Base-by-base conservation (phyloP, 2,888 invertebrate genomes). In the Craniophora ligustri region DNA sequence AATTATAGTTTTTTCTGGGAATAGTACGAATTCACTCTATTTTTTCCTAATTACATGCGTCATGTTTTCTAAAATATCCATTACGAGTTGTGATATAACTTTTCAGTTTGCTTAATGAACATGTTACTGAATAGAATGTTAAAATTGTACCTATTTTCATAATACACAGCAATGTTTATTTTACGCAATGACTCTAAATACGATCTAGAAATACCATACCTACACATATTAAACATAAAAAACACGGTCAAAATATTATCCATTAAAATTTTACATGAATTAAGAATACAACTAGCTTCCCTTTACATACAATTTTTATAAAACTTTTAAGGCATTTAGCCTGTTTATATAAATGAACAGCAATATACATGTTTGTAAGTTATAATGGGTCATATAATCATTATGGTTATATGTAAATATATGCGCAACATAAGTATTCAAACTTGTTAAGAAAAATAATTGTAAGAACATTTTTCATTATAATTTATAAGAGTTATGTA, bases 391-490 rank as follows among this genome's bases (percentile, higher is more conserved):
- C 32, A 53, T 62, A 32, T 69, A 66, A 40, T 56, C 36, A 39
- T 38, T 53, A 40, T 28, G 7, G 42, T 59, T 39, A 45, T 49
- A 51, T n/a, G n/a, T 42, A 53, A 41, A 55, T 60, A n/a, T n/a
- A n/a, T 67, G 53, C 54, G 62, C 54, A 40, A 48, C 34, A 53
- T 56, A 72, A 26, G 62, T 75, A 68, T 68, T 65, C 51, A 56
- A 66, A 54, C 53, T 70, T 67, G 23, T 56, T 18, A 14, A 36
- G 63, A 64, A 62, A 57, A 53, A 61, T 71, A 62, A 56, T 68
- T 68, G 32, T 78, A 79, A 77, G 78, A 78, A 76, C 71, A 79
- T 73, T 66, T 73, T 66, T 67, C 68, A 58, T 59, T 72, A 61
- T 73, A 67, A 45, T 58, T 23, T 26, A 45, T 79, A 78, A 74